Percentiles rank a stretch among this genome's conserved stretches.
Evolutionary conservation across 2,113 vertebrate genomes (phyloP).

Genomic region (Pluvianellus socialis): DNA sequence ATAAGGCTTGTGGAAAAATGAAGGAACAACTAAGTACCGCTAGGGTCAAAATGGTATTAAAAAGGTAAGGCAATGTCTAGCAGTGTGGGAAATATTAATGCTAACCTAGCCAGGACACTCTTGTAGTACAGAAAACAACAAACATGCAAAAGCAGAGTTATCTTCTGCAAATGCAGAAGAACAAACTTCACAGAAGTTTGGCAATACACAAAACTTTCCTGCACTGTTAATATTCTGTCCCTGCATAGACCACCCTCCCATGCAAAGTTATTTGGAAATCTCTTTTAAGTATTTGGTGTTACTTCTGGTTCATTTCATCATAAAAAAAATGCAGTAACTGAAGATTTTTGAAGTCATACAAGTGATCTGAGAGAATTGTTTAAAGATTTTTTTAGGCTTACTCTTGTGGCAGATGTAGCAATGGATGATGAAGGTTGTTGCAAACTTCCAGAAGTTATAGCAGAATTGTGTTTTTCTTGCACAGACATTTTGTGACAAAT

Average conservation of each 20-base stretch:
- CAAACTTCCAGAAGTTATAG: neutral
- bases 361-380: neutral
- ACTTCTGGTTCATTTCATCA: neutral
- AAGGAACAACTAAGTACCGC: neutral
- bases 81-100: neutral
- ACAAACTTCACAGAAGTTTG: neutral
- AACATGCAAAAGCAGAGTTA: neutral
- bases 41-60: neutral
- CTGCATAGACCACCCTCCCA: neutral
- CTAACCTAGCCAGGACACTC: neutral
- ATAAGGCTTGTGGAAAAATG: neutral
- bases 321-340: neutral
- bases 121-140: neutral
- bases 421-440: neutral
- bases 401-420: neutral
- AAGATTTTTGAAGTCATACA: neutral
- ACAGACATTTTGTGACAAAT: neutral
- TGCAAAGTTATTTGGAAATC: neutral
- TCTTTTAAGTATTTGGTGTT: neutral
- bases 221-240: neutral
- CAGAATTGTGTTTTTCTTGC: neutral
- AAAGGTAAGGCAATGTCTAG: neutral
- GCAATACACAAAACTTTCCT: neutral
- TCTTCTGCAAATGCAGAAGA: neutral
- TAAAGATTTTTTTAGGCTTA: neutral